Conservation (phyloP, 2,797 vertebrate species). For the Hirundo rustica region DNA sequence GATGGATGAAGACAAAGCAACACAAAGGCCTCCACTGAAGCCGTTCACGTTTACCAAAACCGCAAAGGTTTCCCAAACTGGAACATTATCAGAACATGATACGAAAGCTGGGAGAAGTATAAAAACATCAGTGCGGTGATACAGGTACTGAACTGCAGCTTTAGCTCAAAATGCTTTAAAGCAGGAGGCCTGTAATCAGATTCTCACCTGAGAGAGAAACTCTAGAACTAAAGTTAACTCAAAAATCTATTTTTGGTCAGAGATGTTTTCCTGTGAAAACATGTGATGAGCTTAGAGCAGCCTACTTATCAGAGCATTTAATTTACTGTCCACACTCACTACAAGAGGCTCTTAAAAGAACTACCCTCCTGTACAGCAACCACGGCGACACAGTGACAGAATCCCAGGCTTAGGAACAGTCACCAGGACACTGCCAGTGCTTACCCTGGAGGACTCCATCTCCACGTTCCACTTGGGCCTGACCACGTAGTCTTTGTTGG, state of each 20-base stretch:
- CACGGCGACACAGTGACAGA: neutral
- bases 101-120: neutral
- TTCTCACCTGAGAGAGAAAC: neutral
- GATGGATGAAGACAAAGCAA: neutral
- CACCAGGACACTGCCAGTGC: neutral
- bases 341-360: neutral
- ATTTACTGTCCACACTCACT: neutral
- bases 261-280: neutral
- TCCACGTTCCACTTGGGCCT: conserved; percentile 98
- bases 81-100: neutral
- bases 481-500: conserved; percentile 98
- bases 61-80: neutral
- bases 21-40: neutral
- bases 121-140: neutral
- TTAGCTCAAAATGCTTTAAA: neutral
- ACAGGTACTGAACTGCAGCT: neutral
- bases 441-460: conserved; percentile 90
- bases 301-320: neutral
- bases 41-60: neutral
- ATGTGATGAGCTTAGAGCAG: neutral
- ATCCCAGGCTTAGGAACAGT: neutral
- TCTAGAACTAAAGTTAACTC: neutral
- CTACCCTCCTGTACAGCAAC: neutral
- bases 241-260: neutral
- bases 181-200: neutral